Conservation (phyloP, 2,113 vertebrate genomes). For the Pterocles orientalis region DNA sequence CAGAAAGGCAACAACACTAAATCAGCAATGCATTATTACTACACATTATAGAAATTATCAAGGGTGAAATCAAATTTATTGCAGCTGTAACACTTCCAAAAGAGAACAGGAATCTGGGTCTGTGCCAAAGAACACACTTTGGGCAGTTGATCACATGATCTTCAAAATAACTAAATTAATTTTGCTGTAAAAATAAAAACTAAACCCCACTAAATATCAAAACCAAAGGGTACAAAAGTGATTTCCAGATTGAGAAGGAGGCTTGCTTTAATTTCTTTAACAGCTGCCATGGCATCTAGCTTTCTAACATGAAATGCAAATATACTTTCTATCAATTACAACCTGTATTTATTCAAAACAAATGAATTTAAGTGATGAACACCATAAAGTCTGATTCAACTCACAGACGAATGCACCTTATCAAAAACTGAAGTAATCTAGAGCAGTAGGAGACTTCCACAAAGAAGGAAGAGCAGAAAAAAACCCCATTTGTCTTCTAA, state of each 20-base stretch:
- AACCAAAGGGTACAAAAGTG: background rate
- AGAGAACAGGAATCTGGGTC: conserved; percentile 16
- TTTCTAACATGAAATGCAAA: background rate
- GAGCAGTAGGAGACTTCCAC: background rate
- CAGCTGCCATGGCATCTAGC: background rate
- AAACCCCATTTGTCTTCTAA: background rate
- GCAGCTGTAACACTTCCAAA: conserved; percentile 28
- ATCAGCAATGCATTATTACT: conserved; percentile 36
- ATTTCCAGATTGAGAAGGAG: background rate
- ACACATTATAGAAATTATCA: conserved; percentile 47
- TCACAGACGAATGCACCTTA: background rate
- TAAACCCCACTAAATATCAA: background rate
- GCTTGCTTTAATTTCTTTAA: background rate
- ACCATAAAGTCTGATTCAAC: background rate
- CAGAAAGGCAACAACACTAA: conserved; percentile 7
- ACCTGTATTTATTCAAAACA: background rate
- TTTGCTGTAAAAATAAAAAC: conserved; percentile 10
- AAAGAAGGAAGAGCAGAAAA: background rate
- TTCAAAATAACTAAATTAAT: conserved; percentile 42
- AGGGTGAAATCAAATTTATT: conserved; percentile 59
- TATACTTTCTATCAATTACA: background rate
- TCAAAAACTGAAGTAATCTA: background rate
- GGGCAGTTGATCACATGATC: background rate
- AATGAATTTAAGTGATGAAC: background rate
- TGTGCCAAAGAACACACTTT: conserved; percentile 40